These are phyloP conservation scores for Pseudoips prasinana DNA, from an alignment of 2,888 invertebrate species.

Conservation along the genomic window DNA sequence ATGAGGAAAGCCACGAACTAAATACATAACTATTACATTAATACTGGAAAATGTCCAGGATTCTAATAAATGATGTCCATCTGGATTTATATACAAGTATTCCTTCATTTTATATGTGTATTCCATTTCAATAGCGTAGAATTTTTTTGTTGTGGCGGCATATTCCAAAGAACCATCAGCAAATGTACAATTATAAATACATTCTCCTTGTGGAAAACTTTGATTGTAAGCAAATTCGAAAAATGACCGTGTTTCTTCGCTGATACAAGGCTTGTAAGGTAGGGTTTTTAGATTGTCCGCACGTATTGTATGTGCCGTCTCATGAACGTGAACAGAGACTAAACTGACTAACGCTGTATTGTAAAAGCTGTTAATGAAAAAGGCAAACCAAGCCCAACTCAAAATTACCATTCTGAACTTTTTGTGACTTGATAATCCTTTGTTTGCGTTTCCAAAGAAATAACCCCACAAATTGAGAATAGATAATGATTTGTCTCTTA, in stretches of 20 bases:
- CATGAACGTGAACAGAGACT: constrained; percentile 41
- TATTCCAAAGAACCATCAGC: constrained; percentile 38
- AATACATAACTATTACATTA: constrained; percentile 39
- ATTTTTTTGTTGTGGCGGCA: constrained; percentile 36
- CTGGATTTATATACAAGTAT: constrained; percentile 36
- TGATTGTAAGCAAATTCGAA: constrained; percentile 45
- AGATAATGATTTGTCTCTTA: constrained; percentile 27
- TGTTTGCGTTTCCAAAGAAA: constrained; percentile 43
- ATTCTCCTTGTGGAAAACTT: constrained; percentile 36
- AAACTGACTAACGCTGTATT: constrained; percentile 54
- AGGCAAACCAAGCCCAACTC: constrained; percentile 60
- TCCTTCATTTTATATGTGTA: constrained; percentile 41
- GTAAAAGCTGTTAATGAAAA: constrained; percentile 56
- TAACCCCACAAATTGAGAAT: constrained; percentile 49
- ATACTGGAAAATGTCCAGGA: constrained; percentile 36
- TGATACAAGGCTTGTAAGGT: constrained; percentile 49
- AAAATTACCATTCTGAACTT: constrained; percentile 42
- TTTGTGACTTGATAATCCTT: constrained; percentile 35
- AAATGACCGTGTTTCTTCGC: constrained; percentile 36
- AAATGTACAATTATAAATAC: constrained; percentile 35
- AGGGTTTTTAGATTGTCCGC: constrained; percentile 32
- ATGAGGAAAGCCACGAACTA: constrained; percentile 48
- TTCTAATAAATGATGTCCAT: constrained; percentile 43
- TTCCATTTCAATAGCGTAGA: constrained; percentile 45
- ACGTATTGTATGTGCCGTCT: constrained; percentile 27